phyloP scores from a whole-genome alignment of 2,113 vertebrate genomes.

The Myotis davidii region DNA sequence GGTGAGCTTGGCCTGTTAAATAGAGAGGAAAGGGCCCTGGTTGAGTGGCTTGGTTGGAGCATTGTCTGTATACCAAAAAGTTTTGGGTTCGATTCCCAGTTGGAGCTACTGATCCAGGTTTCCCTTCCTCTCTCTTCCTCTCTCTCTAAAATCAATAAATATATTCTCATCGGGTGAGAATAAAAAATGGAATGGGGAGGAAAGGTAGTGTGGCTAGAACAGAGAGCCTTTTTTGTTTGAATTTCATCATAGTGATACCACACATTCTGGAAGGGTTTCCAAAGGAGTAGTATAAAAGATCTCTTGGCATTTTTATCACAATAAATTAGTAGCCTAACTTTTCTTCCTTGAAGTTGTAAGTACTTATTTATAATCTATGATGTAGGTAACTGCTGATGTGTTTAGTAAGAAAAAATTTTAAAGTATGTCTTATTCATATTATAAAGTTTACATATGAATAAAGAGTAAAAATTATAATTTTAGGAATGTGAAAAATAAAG shows the following conservation, averaged over 20 bases:
- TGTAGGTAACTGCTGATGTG: not conserved
- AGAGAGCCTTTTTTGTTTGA: not conserved
- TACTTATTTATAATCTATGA: constrained; percentile 9
- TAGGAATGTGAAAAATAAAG: constrained; percentile 15
- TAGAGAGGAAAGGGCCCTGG: not conserved
- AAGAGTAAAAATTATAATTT: constrained; percentile 19
- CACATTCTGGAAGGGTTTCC: not conserved
- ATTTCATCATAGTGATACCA: not conserved
- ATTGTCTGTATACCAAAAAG: not conserved
- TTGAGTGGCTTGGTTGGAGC: not conserved
- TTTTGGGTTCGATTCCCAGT: not conserved
- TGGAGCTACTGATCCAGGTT: not conserved
- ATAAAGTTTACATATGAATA: constrained; percentile 12
- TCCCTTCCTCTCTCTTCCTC: not conserved
- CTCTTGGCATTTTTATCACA: not conserved
- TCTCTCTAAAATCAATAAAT: not conserved
- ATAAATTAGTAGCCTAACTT: not conserved
- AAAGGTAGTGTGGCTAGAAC: too few species aligned
- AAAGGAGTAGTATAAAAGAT: not conserved
- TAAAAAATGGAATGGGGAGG: not conserved
- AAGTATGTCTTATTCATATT: not conserved
- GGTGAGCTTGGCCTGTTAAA: not conserved
- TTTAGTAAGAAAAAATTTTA: not conserved
- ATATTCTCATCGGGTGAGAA: not conserved
- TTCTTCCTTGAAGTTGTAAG: constrained; percentile 3